Base-by-base conservation (phyloP, 2,113 vertebrate genomes). In the Callionymus lyra region DNA sequence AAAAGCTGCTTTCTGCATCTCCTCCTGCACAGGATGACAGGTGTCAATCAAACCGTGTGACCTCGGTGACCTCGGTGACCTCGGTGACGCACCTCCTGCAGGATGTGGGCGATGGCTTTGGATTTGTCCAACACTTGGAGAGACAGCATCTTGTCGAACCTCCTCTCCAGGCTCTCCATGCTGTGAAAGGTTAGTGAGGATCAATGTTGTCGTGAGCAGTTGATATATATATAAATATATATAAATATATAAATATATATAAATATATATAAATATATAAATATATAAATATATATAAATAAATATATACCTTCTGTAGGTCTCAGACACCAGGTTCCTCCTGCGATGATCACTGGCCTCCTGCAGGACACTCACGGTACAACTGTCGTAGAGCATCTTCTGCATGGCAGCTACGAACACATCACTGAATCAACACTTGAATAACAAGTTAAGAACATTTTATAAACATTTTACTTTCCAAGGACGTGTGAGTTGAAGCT, bases 1-100 rank as follows among this genome's bases (percentile, higher is more conserved):
- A n/a, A 98, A 99, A 0, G 93, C 95, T 2, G 86, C 87, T 70
- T 91, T 98, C 85, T 99, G 95, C 84, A 99, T 93, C 56, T 90
- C 84, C 16, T 89, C 90, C 94, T 98, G 73, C n/a, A 65, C 11
- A 67, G 47, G 38, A 9, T 42, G 38, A 1, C 31, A 50, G 8
- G 21, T 27, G 21, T 27, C 8, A 57, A 31, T 4, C 36, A 6
- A 36, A 10, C 12, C 31, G 4, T 41, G 1, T 10, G 10, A 41
- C 12, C n/a, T n/a, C 9, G 27, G 9, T 6, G 10, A 14, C 11
- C 6, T 19, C n/a, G n/a, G n/a, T 19, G n/a, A 14, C 9, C 47
- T 6, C 9, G 12, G 34, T 10, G 16, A 18, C 6, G 2, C 76
- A 98, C 94, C 92, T 98, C 89, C 72, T 92, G 85, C 47, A 97